These are phyloP conservation scores for Philypnodon macrostomus DNA, from an alignment of 2,797 vertebrate species.

Conservation along the genomic window DNA sequence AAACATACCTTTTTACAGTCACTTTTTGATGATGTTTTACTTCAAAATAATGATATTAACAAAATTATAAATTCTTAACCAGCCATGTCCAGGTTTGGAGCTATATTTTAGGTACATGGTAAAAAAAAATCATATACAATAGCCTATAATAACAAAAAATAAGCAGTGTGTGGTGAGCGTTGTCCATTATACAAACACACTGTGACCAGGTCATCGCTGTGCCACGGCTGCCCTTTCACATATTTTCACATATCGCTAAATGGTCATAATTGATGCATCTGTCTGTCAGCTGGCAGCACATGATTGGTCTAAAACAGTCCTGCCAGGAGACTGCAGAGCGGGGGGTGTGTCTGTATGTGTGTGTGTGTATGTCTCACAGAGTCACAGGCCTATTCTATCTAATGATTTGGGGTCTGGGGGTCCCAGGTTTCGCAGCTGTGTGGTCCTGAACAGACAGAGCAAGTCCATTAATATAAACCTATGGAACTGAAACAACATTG, in stretches of 20 bases:
- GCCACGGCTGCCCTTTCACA: constrained; percentile 83
- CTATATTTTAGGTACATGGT: too few relatives aligned
- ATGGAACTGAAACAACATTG: constrained; percentile 69
- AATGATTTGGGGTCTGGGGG: constrained; percentile 63
- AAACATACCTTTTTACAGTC: too few relatives aligned
- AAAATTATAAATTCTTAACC: too few relatives aligned
- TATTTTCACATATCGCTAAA: constrained; percentile 80
- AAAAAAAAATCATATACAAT: too few relatives aligned
- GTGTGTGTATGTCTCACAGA: constrained; percentile 56
- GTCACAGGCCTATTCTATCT: constrained; percentile 65
- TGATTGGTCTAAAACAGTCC: constrained; percentile 76
- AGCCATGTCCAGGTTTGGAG: too few relatives aligned
- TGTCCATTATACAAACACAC: constrained; percentile 15
- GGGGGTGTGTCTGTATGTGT: constrained; percentile 17
- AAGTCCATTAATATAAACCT: constrained; percentile 21
- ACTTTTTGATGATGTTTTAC: too few relatives aligned
- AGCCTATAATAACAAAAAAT: too few relatives aligned
- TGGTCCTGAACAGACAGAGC: constrained; percentile 69
- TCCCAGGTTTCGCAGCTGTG: constrained; percentile 60
- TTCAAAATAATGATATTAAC: too few relatives aligned
- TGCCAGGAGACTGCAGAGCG: constrained; percentile 29
- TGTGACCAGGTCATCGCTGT: constrained; percentile 59
- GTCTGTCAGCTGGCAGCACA: constrained; percentile 88
- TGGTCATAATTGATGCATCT: constrained; percentile 89
- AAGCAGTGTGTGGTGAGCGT: too few relatives aligned